Percentiles rank a stretch among this genome's conserved stretches.
Conservation (phyloP, 2,888 invertebrate genomes). For the Epistrophella euchroma region DNA sequence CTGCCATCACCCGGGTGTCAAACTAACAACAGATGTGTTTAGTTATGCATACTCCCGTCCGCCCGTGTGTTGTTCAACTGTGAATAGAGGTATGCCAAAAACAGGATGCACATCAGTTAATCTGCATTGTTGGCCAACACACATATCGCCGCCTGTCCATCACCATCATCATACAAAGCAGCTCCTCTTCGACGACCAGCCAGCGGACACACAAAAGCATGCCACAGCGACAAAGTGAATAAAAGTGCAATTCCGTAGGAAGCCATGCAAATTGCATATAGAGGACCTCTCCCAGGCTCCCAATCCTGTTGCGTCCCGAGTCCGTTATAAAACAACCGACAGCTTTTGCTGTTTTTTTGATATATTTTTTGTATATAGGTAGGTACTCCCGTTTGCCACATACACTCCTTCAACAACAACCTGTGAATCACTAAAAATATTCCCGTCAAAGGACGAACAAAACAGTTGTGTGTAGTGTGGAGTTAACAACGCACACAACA, state of each 20-base stretch:
- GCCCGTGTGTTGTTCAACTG: conserved; percentile 4
- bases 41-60: conserved; percentile 54
- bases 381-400: conserved; percentile 44
- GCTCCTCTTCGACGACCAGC: conserved; percentile 8
- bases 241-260: conserved; percentile 72
- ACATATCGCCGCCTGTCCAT: conserved; percentile 64
- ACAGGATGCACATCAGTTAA: conserved; percentile 75
- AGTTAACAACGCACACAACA: conserved; percentile 66
- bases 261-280: conserved; percentile 70
- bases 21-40: conserved; percentile 64
- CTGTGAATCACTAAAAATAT: conserved; percentile 74
- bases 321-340: conserved; percentile 23
- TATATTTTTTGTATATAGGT: conserved; percentile 5
- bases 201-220: conserved; percentile 59
- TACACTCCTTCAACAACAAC: conserved; percentile 65
- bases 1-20: conserved; percentile 66
- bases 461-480: conserved; percentile 48
- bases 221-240: conserved; percentile 73
- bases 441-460: conserved; percentile 66
- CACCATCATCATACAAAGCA: conserved; percentile 59
- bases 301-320: background rate
- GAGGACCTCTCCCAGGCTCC: conserved; percentile 20
- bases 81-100: conserved; percentile 53
- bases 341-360: conserved; percentile 24
- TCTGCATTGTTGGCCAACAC: conserved; percentile 63